Evolutionary conservation across 2,888 invertebrate genomes (phyloP), one percentile per base, ranked within the genome.

Genomic region (Chrysina gloriosa): DNA sequence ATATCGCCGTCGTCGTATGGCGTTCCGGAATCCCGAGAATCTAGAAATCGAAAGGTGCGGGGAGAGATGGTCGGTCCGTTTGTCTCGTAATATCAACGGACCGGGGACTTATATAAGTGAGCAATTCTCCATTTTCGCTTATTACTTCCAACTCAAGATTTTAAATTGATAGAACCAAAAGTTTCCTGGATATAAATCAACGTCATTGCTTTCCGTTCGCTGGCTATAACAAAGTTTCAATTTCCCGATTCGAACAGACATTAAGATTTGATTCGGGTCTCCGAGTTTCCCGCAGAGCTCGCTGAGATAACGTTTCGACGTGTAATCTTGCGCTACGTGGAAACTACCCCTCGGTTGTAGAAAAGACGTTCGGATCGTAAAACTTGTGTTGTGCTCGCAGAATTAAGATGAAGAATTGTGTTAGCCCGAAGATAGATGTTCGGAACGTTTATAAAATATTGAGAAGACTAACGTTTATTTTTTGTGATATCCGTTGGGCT

Each of bases 231-330:
- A 27, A 52, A 80, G 78, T 79, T 81, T 81, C 80, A 81, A 81
- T 81, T 81, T 80, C 79, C 79, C 77, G 77, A 78, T 76, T 79
- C 78, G 78, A 77, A 75, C 76, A 78, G 78, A 79, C 79, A 79
- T 79, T 79, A 79, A 79, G 78, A 79, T 78, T 78, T 78, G 79
- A 79, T 80, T 77, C 75, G 74, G 74, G 75, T 75, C 75, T n/a
- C 72, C 69, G 75, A 76, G 75, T 76, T 76, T 36, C 25, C 73
- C 72, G 72, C 73, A 67, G 70, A 52, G 19, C 16, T 23, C 65
- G 70, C 65, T 63, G 65, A 75, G 77, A 77, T 78, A 78, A 77
- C 76, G 77, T 77, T 74, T 69, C 70, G 69, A 70, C 72, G 71
- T 70, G 73, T 71, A 70, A 71, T 74, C 72, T 71, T 52, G 69